Evolutionary conservation across 2,888 invertebrate species (phyloP), one percentile per base, ranked within the genome.

Genomic region (Caradrina clavipalpis): DNA sequence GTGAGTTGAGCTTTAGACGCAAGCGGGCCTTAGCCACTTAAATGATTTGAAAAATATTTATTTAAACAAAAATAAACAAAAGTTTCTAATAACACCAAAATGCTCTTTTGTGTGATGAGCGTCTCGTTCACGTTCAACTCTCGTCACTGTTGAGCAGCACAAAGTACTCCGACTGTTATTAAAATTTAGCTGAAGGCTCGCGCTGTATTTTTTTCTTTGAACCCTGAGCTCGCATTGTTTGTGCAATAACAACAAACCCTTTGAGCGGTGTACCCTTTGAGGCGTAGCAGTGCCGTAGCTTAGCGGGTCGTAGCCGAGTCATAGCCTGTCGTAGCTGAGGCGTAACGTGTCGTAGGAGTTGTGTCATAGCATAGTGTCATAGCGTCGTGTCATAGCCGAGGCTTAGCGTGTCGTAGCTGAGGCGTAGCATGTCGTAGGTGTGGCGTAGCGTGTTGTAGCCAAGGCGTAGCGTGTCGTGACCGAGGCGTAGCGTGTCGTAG

Each of bases 221-320:
- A 31, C 53, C 19, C 21, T n/a, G 56, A 60, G 78, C 47, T 69
- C 53, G 31, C 50, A 63, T 70, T 81, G 81, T 81, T 17, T 54
- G 39, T 42, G 50, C 39, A 61, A 62, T 56, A 58, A 47, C 45
- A 39, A 22, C 39, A 21, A 47, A 17, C 61, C n/a, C 62, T 80
- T 76, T 69, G 76, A 80, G 55, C 55, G 11, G 17, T 22, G 51
- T 5, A 17, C 45, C 45, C 45, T 17, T 45, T 45, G 45, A 45
- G 45, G 17, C 39, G 39, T 11, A 39, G 39, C 39, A 11, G 10
- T 39, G 39, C 11, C 4, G 17, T 45, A 45, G 7, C 59, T 13
- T 13, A 17, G 11, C 17, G 35, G 7, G 42, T 42, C 45, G 45
- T 45, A 45, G 45, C 57, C 5, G 15, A 17, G 45, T 17, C 3